Percentiles rank a stretch among this genome's conserved stretches.
Conservation (phyloP, 2,888 invertebrate species). For the Sesia apiformis region DNA sequence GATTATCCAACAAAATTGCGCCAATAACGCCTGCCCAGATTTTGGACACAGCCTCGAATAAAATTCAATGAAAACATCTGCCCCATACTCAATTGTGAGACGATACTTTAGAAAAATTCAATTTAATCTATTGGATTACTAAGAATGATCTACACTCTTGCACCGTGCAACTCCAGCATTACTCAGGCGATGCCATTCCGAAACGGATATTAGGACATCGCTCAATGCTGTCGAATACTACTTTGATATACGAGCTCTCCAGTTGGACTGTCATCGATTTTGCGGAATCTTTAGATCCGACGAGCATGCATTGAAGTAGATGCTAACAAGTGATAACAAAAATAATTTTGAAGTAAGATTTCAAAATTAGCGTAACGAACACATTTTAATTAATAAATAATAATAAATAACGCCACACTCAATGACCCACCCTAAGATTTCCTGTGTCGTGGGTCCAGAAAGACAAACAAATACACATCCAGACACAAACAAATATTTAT, state of each 20-base stretch:
- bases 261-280: constrained; percentile 20
- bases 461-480: no score
- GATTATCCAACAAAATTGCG: no score
- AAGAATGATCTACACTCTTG: neutral
- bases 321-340: neutral
- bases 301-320: neutral
- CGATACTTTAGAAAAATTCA: neutral
- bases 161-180: constrained; percentile 1
- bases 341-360: neutral
- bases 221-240: constrained; percentile 39
- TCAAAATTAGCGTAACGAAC: neutral
- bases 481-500: no score
- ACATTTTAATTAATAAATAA: neutral
- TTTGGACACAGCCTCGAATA: no score
- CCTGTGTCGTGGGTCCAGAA: no score
- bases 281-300: neutral
- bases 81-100: no score
- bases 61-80: no score
- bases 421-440: no score
- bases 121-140: neutral
- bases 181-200: constrained; percentile 35
- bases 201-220: constrained; percentile 62
- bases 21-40: no score
- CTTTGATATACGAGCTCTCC: constrained; percentile 34
- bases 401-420: neutral